Conservation (phyloP, 2,113 vertebrate genomes). For the Puffinus mauretanicus region DNA sequence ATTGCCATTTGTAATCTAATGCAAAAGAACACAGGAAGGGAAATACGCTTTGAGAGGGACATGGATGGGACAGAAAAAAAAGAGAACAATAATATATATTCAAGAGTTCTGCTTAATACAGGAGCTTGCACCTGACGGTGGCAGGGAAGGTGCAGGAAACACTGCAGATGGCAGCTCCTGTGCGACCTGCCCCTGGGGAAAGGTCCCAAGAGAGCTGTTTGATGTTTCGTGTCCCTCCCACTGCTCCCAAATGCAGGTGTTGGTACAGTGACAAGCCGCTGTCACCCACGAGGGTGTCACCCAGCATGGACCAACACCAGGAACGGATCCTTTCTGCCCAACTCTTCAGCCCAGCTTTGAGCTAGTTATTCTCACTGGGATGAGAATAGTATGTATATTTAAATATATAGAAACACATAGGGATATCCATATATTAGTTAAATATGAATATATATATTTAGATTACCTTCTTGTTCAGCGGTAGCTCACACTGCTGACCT, state of each 20-base stretch:
- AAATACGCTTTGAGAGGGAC: not conserved
- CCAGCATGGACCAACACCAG: not conserved
- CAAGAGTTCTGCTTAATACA: not conserved
- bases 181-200: not conserved
- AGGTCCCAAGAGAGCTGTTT: not conserved
- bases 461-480: not conserved
- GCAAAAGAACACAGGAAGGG: not conserved
- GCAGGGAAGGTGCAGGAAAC: not conserved
- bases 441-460: not conserved
- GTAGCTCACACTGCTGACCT: not conserved
- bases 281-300: not conserved
- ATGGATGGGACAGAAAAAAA: not conserved
- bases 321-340: not conserved
- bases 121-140: not conserved
- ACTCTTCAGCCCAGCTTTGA: not conserved
- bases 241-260: not conserved
- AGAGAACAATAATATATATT: not conserved
- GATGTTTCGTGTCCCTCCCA: not conserved
- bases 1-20: not conserved
- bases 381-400: not conserved
- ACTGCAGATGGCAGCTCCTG: not conserved
- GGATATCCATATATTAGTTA: not conserved
- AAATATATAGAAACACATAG: not conserved
- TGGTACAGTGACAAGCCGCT: not conserved
- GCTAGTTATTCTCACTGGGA: not conserved